Evolutionary conservation across 2,797 vertebrate species (phyloP), one percentile per base, ranked within the genome.

Genomic region (Gadopsis bispinosus): DNA sequence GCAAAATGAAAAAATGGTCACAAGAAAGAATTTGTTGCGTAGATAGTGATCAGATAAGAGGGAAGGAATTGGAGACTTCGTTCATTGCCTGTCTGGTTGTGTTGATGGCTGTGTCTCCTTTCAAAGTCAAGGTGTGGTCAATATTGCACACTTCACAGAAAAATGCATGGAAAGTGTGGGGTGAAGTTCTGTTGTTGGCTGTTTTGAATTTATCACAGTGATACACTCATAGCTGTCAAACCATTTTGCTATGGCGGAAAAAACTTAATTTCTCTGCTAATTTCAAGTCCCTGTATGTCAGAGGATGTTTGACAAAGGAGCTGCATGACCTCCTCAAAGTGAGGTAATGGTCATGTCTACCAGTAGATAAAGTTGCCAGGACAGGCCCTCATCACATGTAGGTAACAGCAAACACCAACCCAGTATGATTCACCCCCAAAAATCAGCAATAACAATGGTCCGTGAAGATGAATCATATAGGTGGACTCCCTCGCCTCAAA

Each of bases 81-180:
- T 83, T 85, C 79, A 48, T n/a, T 51, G 66, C 54, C 75, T 86
- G 82, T 79, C 78, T 77, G 68, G 65, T 68, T 48, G 62, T 50
- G 50, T 61, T 83, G 84, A 90, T 81, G 85, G 81, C 26, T 26
- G 84, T 87, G 74, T 87, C 84, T 86, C 66, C 76, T 80, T 66
- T 75, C 65, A 86, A 82, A 83, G 58, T 83, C 69, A 65, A 83
- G 53, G 62, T 75, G 75, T 88, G 87, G 76, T 81, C 86, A 81
- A 69, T 73, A 87, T 90, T 80, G 81, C 69, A 81, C 69, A 55
- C 85, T 82, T 91, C 82, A 89, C 86, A 73, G 72, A 89, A 86
- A 90, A 90, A 92, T 91, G 87, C 82, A 86, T 79, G 79, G 74
- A 82, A 85, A 87, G 87, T 80, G 73, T 69, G 71, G 45, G 48